Percentiles rank a stretch among this genome's conserved stretches.
phyloP scores from a whole-genome alignment of 2,888 invertebrate genomes.

The Nephrotoma appendiculata region DNA sequence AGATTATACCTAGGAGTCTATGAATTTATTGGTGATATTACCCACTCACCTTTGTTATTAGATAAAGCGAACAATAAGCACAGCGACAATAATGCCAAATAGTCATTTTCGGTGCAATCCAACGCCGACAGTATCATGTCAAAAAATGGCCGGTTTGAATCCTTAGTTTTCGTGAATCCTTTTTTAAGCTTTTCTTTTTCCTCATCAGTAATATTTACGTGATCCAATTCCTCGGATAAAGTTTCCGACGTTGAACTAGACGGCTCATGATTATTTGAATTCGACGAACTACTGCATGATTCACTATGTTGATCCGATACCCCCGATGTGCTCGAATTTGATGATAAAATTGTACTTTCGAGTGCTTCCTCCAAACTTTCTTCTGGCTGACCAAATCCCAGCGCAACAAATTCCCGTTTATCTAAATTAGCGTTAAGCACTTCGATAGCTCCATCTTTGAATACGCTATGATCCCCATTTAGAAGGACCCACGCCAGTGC shows the following conservation, averaged over 20 bases:
- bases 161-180: constrained; percentile 18
- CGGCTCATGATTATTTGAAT: constrained; percentile 10
- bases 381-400: constrained; percentile 54
- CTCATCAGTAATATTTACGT: constrained; percentile 78
- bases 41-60: constrained; percentile 72
- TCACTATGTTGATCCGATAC: constrained; percentile 6
- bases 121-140: constrained; percentile 78
- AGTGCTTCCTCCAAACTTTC: constrained; percentile 64
- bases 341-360: constrained; percentile 32
- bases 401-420: constrained; percentile 39
- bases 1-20: not conserved
- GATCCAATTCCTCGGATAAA: constrained; percentile 25
- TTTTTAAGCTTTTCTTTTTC: constrained; percentile 57
- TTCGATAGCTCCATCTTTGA: constrained; percentile 52
- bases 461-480: constrained; percentile 60
- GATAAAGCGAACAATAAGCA: constrained; percentile 87
- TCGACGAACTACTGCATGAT: constrained; percentile 2
- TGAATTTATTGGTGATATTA: not conserved
- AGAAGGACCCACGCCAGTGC: constrained; percentile 82
- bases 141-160: constrained; percentile 48
- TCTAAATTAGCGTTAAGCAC: constrained; percentile 50
- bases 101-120: constrained; percentile 87
- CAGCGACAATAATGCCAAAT: constrained; percentile 78
- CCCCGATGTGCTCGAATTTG: constrained; percentile 13
- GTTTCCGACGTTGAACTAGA: constrained; percentile 5